Evolutionary conservation across 2,113 vertebrate species (phyloP).

Genomic region (Microtus pennsylvanicus): DNA sequence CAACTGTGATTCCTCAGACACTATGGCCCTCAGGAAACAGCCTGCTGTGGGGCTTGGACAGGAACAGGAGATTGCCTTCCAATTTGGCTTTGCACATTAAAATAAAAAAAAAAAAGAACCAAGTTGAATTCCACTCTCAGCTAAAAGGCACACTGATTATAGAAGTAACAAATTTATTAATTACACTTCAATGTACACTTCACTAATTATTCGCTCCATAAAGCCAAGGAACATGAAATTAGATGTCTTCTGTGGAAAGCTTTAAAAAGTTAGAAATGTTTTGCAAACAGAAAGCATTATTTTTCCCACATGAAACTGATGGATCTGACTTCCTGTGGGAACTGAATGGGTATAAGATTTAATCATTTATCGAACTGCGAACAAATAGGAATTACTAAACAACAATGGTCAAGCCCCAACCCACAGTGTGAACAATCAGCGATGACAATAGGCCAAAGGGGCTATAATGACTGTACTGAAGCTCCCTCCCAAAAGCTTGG

Average conservation of each 20-base stretch:
- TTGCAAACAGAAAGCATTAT: constrained; percentile 14
- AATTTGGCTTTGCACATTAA: neutral
- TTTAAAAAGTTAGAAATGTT: constrained; percentile 34
- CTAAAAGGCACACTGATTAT: neutral
- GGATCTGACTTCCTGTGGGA: no score
- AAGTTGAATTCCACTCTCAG: constrained; percentile 11
- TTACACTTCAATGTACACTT: neutral
- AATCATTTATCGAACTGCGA: constrained; percentile 1
- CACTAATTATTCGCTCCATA: constrained; percentile 46
- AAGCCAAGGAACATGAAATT: constrained; percentile 49
- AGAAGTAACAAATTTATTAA: constrained; percentile 23
- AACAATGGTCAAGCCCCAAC: neutral
- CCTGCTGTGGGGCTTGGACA: neutral
- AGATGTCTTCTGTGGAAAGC: constrained; percentile 18
- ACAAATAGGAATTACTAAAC: neutral
- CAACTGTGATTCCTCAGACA: neutral
- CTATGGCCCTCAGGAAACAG: neutral
- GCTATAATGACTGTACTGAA: no score
- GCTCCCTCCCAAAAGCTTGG: neutral
- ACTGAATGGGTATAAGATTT: neutral
- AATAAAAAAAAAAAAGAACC: neutral
- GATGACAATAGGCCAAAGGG: neutral
- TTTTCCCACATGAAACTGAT: neutral
- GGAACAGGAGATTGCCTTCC: neutral
- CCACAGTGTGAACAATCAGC: neutral